A percentile compares a stretch with the other conserved stretches of the same genome.
Evolutionary conservation across 2,113 vertebrate species (phyloP).

Genomic region (Acrocephalus arundinaceus): DNA sequence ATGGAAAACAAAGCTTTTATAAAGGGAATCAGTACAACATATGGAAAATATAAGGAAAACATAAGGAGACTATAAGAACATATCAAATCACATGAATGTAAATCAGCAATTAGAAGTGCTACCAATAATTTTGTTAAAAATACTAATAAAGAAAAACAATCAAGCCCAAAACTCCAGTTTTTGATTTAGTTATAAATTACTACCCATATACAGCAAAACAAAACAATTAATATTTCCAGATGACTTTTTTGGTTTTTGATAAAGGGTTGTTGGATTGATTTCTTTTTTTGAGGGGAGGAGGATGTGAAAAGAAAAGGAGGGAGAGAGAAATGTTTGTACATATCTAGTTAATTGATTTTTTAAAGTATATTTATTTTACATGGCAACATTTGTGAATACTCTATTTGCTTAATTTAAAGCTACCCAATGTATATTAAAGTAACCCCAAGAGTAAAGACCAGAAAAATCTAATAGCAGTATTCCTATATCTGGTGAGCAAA

Average conservation of each 20-base stretch:
- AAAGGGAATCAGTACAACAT: background rate
- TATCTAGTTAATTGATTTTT: background rate
- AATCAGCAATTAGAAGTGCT: background rate
- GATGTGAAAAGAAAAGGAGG: background rate
- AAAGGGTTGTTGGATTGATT: background rate
- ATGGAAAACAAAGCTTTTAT: background rate
- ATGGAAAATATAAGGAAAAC: background rate
- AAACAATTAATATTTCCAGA: background rate
- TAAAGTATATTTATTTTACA: background rate
- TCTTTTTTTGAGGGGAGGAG: background rate
- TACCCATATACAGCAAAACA: background rate
- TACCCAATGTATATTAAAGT: background rate
- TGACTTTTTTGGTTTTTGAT: background rate
- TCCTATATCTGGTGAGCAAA: background rate
- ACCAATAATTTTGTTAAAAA: background rate
- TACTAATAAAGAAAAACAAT: background rate
- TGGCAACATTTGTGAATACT: background rate
- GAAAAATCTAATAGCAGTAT: background rate
- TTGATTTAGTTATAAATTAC: background rate
- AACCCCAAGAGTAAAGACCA: background rate
- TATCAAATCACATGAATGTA: background rate
- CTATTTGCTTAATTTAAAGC: background rate
- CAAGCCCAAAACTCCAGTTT: fast-evolving
- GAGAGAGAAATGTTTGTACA: background rate
- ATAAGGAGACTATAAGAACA: background rate